Evolutionary conservation across 2,888 invertebrate genomes (phyloP), one percentile per base, ranked within the genome.

Genomic region (Zonitis immaculata): DNA sequence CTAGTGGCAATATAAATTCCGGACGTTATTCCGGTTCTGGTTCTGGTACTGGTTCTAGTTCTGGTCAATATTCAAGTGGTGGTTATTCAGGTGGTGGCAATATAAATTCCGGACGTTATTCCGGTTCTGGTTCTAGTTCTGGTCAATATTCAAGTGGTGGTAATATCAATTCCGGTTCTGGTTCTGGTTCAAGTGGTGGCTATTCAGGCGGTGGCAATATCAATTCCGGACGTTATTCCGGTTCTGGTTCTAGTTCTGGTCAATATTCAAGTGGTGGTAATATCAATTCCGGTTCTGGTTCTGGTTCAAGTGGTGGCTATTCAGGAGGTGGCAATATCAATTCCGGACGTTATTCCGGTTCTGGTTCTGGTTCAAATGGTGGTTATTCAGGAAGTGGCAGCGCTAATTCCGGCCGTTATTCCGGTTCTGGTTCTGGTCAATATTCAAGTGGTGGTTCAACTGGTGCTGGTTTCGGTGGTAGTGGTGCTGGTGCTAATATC

Each of bases 401-500:
- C 26, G 44, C 30, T 11, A 11, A 9, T 5, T 11, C 30, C 27
- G 45, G 50, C 2, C 26, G 26, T 6, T 44, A 26, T 16, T 14
- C 26, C 42, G 47, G 50, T 26, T 46, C 64, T 59, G 57, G 67
- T 44, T 60, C 62, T 9, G 63, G 69, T n/a, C 60, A 62, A 0
- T 49, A 49, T 54, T 52, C 49, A 51, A 49, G 44, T 45, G 42
- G 16, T 20, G 44, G 32, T 20, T n/a, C n/a, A n/a, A n/a, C n/a
- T n/a, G n/a, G n/a, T n/a, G 48, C 28, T 16, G 49, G 25, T 18
- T 49, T 49, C 16, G 51, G 48, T 11, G 39, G 47, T 18, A 39
- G 50, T 47, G 61, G 58, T 28, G 64, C 56, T 18, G 66, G 66
- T 58, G 50, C 66, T 54, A 42, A 59, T 60, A 58, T 66, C 9